Evolutionary conservation across 2,113 vertebrate species (phyloP), one percentile per base, ranked within the genome.

Genomic region (Amphiprion ocellaris): DNA sequence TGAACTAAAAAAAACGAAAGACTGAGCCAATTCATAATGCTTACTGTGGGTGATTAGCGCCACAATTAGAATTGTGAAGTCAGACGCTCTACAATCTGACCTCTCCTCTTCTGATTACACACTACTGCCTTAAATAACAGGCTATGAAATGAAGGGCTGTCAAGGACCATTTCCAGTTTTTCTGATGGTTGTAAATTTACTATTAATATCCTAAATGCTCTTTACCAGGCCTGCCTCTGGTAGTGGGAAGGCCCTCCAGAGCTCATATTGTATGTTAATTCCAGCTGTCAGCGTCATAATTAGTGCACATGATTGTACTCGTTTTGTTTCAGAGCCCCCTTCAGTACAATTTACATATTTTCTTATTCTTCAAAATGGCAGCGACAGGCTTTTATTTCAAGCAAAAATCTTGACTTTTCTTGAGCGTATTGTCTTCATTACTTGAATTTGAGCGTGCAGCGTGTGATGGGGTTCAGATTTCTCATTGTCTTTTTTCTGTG

Each of bases 61-160:
- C 86, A 92, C 95, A 96, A 97, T 97, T 97, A 97, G 41, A 44
- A 44, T 4, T 37, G 33, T 6, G 33, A 44, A 44, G 93, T 95
- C 93, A 94, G 94, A 92, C 66, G 10, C 56, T 80, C 46, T 30
- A 15, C 82, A 67, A 94, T 93, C 92, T 95, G 96, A 79, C 74
- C 73, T 59, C 71, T 82, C 81, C 77, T 94, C 94, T 94, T 96
- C 93, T 96, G 96, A 97, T 96, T 96, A 95, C 94, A 96, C 94
- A 94, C 62, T 95, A 61, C 94, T 92, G 91, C 93, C 93, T 94
- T 93, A 96, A 97, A 97, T 97, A 96, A 97, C 94, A 96, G 96
- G 92, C 95, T 96, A 95, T 91, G 84, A 96, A 96, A 96, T 97
- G 95, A 97, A 95, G 94, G 95, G 94, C 94, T 97, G 96, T 95